Evolutionary conservation across 2,888 invertebrate species (phyloP), one percentile per base, ranked within the genome.

Genomic region (Drosophila barbarae): DNA sequence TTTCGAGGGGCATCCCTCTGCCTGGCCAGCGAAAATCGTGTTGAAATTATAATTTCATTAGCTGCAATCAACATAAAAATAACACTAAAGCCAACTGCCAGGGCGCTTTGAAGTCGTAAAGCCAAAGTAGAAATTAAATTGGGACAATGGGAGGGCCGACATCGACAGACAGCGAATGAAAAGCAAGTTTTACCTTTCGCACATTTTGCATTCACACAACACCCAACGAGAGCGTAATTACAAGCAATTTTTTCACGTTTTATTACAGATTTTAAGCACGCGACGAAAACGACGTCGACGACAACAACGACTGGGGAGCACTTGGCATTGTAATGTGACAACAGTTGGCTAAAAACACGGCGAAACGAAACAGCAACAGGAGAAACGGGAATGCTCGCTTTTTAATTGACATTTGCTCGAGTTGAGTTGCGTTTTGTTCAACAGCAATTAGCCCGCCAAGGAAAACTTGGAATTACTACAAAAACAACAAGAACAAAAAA

Each of bases 51-150:
- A 74, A 82, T 81, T 82, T 81, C 81, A 85, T 85, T 84, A 81
- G 86, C 82, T 80, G 75, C 76, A 79, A 85, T 85, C 74, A 85
- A 70, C 82, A 78, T 85, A 82, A 85, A 84, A 81, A 85, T 81
- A 85, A 85, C 82, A 81, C 79, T 85, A 71, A 84, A 67, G 82
- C 18, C 72, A 70, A 85, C 69, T 69, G 84, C 76, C 69, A 65
- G 71, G 74, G 76, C 79, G 65, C 79, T 80, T 81, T 71, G 72
- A 77, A 84, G 77, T 78, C 79, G 83, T 79, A 85, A 83, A 79
- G 80, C 81, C 50, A 55, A 64, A 71, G 66, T 64, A 65, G 51
- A 70, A 70, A 66, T 70, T 64, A 73, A 72, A 61, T 56, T 35
- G 26, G 21, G 28, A 42, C 44, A 54, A 30, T 42, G 23, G 35